Evolutionary conservation across 2,797 vertebrate genomes (phyloP), one percentile per base, ranked within the genome.

Genomic region (Hypotaenidia philippensis): DNA sequence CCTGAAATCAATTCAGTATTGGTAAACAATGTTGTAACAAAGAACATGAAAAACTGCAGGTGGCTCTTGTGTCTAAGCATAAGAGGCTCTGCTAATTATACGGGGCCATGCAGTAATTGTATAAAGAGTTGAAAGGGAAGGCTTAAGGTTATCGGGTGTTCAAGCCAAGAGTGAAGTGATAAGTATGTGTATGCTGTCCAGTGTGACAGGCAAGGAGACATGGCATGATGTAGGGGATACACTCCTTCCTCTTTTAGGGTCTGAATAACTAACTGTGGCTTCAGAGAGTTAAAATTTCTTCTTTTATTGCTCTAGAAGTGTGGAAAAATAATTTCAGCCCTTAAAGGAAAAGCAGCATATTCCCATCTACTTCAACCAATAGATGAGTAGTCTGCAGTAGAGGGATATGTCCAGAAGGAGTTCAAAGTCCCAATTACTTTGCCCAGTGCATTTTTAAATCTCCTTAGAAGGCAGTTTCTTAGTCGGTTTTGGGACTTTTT

Each of bases 401-500:
- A 76, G 7, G 9, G 10, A 21, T 26, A 36, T 55, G 17, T 44
- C 19, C 55, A 65, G 34, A 17, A 64, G 7, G n/a, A 72, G 22
- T 41, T 91, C 55, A 75, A 38, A 88, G 10, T 57, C 36, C 29
- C 11, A 55, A 4, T 27, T 56, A 17, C n/a, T 56, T 82, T 87
- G 32, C 55, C 22, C 17, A 45, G 31, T 32, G 29, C 6, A 23
- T 49, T 89, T 50, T 3, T 3, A 83, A 82, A 60, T 22, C 21
- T 80, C 29, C 26, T 94, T 61, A 78, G 47, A 79, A 55, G 10
- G 20, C 65, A 71, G 13, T 59, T 87, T 74, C 56, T 47, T 80
- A 60, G 20, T 45, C 5, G 0, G 12, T 83, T 83, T 47, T 34
- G 40, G 32, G 23, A 65, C 71, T 59, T 87, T 44, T 83, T 71